Evolutionary conservation across 92 coral and sea anemone genomes (phyloP).

Genomic region (Zoanthus gigantus): DNA sequence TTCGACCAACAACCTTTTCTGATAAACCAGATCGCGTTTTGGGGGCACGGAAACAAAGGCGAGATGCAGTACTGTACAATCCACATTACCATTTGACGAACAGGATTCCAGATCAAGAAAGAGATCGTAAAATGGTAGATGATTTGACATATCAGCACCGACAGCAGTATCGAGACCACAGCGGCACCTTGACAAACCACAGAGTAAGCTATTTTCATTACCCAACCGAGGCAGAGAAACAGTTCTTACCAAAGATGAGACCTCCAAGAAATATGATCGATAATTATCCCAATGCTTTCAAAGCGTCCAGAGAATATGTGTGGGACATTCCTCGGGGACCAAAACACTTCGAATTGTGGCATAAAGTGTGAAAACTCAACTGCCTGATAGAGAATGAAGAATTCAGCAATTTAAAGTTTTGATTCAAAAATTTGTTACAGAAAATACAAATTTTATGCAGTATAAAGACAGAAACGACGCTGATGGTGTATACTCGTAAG

Average conservation of each 20-base stretch:
- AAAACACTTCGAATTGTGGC: conserved; percentile 87
- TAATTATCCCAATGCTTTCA: conserved; percentile 77
- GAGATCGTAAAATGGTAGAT: conserved; percentile 86
- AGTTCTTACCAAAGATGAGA: conserved; percentile 73
- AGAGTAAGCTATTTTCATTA: conserved; percentile 85
- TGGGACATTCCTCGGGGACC: conserved; percentile 94
- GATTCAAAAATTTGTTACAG: not conserved
- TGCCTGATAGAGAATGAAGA: not conserved
- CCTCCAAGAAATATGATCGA: conserved; percentile 63
- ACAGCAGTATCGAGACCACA: conserved; percentile 86
- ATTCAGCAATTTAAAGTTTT: not conserved
- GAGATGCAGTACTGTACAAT: conserved; percentile 82
- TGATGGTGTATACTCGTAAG: too few species aligned
- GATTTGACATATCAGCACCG: conserved; percentile 80
- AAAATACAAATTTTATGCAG: not conserved
- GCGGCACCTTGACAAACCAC: conserved; percentile 79
- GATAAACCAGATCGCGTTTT: conserved; percentile 93
- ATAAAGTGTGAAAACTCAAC: conserved; percentile 60
- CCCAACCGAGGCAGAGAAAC: conserved; percentile 93
- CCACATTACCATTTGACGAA: conserved; percentile 83
- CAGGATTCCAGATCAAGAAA: conserved; percentile 93
- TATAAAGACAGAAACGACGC: not conserved
- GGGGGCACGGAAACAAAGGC: conserved; percentile 76
- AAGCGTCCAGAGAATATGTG: conserved; percentile 80
- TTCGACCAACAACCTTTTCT: conserved; percentile 91